Percentiles rank a stretch among this genome's conserved stretches.
phyloP scores from a whole-genome alignment of 2,113 vertebrate genomes.

The Archocentrus centrarchus region DNA sequence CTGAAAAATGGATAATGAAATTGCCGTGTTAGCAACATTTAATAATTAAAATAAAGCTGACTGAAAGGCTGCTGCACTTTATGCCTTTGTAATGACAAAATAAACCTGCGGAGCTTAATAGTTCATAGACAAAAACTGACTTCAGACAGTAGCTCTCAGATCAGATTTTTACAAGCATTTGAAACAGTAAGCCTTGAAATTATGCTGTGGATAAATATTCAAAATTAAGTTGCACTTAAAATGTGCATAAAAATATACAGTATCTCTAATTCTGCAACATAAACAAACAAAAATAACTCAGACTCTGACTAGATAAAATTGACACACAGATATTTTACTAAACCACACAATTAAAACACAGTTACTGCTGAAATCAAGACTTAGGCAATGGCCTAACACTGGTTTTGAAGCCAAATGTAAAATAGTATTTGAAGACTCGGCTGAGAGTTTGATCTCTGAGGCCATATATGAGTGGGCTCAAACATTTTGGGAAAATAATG shows the following conservation, averaged over 20 bases:
- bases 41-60: background rate
- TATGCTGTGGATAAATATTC: background rate
- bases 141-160: background rate
- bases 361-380: background rate
- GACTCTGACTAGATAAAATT: background rate
- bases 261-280: background rate
- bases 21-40: background rate
- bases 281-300: background rate
- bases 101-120: background rate
- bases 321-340: background rate
- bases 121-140: background rate
- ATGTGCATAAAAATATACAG: background rate
- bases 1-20: background rate
- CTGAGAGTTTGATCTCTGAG: conserved; percentile 57
- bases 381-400: background rate
- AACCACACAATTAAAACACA: background rate
- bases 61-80: background rate
- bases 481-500: conserved; percentile 59
- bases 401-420: conserved; percentile 47
- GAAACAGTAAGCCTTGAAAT: background rate
- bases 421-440: conserved; percentile 45
- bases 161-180: too few relatives aligned
- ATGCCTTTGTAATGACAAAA: background rate
- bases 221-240: background rate
- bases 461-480: conserved; percentile 64